phyloP scores from a whole-genome alignment of 1,140 invertebrate genomes.

The Manduca sexta region DNA sequence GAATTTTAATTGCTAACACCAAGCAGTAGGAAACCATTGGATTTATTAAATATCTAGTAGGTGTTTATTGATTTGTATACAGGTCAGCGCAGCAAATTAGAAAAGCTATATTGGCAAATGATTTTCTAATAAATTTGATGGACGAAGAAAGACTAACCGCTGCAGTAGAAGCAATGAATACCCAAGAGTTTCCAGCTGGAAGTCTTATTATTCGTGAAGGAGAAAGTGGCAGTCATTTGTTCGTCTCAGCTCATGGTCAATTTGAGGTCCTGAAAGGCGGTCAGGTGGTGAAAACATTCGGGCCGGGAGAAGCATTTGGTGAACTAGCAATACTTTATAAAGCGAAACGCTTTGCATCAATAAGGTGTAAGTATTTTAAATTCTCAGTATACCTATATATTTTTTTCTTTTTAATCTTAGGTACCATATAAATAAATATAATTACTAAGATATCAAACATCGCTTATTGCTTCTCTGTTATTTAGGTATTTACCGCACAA shows the following conservation, averaged over 20 bases:
- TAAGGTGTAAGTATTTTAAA: slow-evolving; percentile 77
- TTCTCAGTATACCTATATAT: too few relatives aligned
- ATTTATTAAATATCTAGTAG: too few relatives aligned
- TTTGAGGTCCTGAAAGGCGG: slow-evolving; percentile 90
- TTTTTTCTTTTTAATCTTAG: too few relatives aligned
- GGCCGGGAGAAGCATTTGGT: slow-evolving; percentile 91
- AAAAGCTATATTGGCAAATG: slow-evolving; percentile 85
- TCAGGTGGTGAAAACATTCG: slow-evolving; percentile 84
- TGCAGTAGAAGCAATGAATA: slow-evolving; percentile 94
- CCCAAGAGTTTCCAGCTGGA: slow-evolving; percentile 82
- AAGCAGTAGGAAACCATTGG: too few relatives aligned
- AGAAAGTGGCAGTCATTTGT: slow-evolving; percentile 85
- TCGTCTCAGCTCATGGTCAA: slow-evolving; percentile 87
- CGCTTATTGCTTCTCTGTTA: too few relatives aligned
- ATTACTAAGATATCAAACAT: too few relatives aligned
- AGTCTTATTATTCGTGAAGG: slow-evolving; percentile 92
- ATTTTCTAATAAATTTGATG: slow-evolving; percentile 93
- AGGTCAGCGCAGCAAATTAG: slow-evolving; percentile 73
- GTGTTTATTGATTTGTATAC: not conserved
- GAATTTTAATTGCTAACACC: too few relatives aligned
- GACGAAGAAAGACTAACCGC: slow-evolving; percentile 86
- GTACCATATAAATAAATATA: too few relatives aligned
- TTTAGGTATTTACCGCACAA: too few relatives aligned
- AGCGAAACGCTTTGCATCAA: slow-evolving; percentile 90
- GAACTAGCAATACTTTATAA: slow-evolving; percentile 96